Base-by-base conservation (phyloP, 2,113 vertebrate genomes). In the Serilophus lunatus region DNA sequence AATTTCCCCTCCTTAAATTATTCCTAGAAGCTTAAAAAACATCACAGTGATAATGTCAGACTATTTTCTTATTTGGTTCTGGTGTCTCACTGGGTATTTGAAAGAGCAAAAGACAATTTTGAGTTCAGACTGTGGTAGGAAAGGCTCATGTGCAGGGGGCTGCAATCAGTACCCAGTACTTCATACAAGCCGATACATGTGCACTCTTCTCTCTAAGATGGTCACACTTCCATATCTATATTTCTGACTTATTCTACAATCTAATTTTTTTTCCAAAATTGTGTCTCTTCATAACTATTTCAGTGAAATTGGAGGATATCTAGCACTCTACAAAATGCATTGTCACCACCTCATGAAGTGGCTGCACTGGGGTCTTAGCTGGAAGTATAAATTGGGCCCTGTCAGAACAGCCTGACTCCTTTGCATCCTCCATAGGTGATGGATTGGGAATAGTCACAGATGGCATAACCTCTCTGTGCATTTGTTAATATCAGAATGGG, bases 121-220 rank as follows among this genome's bases (percentile, higher is more conserved):
- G 70, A 50, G 44, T 61, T 95, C 57, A 64, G 25, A 2, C 2
- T 51, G 54, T 64, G 78, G 25, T 15, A 18, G 63, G 35, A 83
- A 54, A 42, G 25, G 8, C 13, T 65, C 0, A 0, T 44, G 49
- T 65, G 69, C 54, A 33, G 18, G 40, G 77, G 77, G 18, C 28
- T 61, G 38, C 40, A 19, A 4, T n/a, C 47, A 60, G 2, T 15
- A 20, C 5, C 54, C 47, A 12, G 40, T 36, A 38, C 42, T 86
- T 66, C 12, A 14, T 31, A 2, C 18, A 50, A 16, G 7, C 61
- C 76, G 13, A 42, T 61, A 2, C 1, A 1, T 2, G 3, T 36
- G 20, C 1, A 2, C 18, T 35, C 44, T 36, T 56, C 50, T 78
- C 18, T 69, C 23, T 56, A 3, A 31, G 11, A 9, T 11, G 15